These are phyloP conservation scores for Mythimna ferrago DNA, from an alignment of 2,888 invertebrate genomes.

Conservation along the genomic window DNA sequence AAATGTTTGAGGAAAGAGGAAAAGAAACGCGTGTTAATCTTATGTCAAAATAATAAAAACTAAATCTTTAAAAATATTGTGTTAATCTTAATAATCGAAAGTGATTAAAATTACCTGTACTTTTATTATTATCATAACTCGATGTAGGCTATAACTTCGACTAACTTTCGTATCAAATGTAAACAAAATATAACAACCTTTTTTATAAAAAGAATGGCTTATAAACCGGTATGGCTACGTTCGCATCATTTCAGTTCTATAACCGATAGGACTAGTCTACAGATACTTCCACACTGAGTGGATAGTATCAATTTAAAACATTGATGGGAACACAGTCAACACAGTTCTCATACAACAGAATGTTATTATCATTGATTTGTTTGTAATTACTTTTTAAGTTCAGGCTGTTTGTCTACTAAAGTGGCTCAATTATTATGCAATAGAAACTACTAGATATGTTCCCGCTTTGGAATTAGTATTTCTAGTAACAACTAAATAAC, in stretches of 20 bases:
- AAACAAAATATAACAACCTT: slow-evolving; percentile 82
- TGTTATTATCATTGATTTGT: slow-evolving; percentile 46
- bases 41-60: slow-evolving; percentile 83
- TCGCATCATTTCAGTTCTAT: slow-evolving; percentile 68
- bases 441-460: slow-evolving; percentile 58
- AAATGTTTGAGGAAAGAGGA: slow-evolving; percentile 71
- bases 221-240: slow-evolving; percentile 72
- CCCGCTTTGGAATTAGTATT: slow-evolving; percentile 46
- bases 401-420: slow-evolving; percentile 63
- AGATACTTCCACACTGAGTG: slow-evolving; percentile 54
- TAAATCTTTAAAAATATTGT: slow-evolving; percentile 82
- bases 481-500: slow-evolving; percentile 62
- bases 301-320: slow-evolving; percentile 58
- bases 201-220: slow-evolving; percentile 75
- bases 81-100: slow-evolving; percentile 81
- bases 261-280: slow-evolving; percentile 71
- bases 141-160: slow-evolving; percentile 84
- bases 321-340: slow-evolving; percentile 72
- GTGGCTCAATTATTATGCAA: slow-evolving; percentile 60
- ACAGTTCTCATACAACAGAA: slow-evolving; percentile 65
- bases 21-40: slow-evolving; percentile 82
- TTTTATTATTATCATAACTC: slow-evolving; percentile 89
- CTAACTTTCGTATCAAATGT: slow-evolving; percentile 85
- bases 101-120: slow-evolving; percentile 87
- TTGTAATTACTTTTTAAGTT: slow-evolving; percentile 37